Percentiles rank a stretch among this genome's conserved stretches.
Conservation (phyloP, 2,113 vertebrate species). For the Hippolais icterina region DNA sequence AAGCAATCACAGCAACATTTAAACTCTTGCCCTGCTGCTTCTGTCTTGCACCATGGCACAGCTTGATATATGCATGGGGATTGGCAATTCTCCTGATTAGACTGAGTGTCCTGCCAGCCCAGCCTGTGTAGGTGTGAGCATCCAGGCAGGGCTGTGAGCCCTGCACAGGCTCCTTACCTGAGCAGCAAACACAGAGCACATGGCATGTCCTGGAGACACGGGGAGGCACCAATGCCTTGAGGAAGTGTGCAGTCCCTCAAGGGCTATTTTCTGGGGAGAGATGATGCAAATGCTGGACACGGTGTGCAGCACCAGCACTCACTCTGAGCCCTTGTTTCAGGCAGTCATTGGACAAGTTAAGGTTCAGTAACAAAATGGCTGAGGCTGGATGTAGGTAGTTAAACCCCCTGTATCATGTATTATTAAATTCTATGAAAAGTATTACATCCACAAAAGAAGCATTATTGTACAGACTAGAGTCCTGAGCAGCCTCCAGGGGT, state of each 20-base stretch:
- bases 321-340: neutral
- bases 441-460: neutral
- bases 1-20: neutral
- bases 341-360: neutral
- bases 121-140: rapidly evolving
- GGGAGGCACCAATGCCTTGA: neutral
- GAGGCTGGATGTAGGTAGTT: rapidly evolving
- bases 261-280: neutral
- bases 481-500: neutral
- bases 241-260: neutral
- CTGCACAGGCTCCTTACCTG: neutral
- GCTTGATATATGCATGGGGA: neutral
- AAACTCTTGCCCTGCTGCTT: neutral
- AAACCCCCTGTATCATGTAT: neutral
- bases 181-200: rapidly evolving
- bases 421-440: neutral
- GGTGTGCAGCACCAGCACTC: neutral
- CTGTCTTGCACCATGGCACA: neutral
- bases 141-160: neutral
- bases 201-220: neutral
- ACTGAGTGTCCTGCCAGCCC: neutral
- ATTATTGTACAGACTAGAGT: neutral
- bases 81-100: neutral
- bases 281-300: neutral
- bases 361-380: neutral